Percentiles rank a stretch among this genome's conserved stretches.
Conservation (phyloP, 2,888 invertebrate genomes). For the Calliopum simillimum region DNA sequence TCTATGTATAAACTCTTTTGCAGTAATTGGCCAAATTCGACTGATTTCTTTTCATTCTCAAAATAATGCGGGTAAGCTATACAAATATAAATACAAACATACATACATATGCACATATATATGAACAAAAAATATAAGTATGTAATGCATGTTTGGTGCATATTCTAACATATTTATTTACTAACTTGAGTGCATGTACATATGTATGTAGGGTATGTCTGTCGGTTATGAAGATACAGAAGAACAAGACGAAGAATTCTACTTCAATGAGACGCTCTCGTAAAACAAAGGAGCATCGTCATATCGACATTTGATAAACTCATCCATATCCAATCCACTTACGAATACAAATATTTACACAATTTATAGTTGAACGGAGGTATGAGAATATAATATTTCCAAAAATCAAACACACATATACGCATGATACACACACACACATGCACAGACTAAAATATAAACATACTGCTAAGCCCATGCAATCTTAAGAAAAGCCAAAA, state of each 20-base stretch:
- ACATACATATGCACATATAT: background rate
- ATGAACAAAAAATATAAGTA: background rate
- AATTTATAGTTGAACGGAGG: slow-evolving; percentile 51
- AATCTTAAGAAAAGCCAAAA: slow-evolving; percentile 42
- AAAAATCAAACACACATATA: slow-evolving; percentile 54
- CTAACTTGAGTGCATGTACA: background rate
- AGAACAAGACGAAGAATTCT: background rate
- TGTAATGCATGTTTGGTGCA: background rate
- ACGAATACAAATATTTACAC: slow-evolving; percentile 64
- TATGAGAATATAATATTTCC: slow-evolving; percentile 59
- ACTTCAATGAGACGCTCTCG: slow-evolving; percentile 4
- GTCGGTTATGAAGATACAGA: background rate
- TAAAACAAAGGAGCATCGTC: slow-evolving; percentile 31
- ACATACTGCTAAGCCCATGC: background rate
- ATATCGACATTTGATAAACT: slow-evolving; percentile 56
- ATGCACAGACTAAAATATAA: background rate
- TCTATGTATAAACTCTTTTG: background rate
- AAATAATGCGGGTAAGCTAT: too few relatives aligned
- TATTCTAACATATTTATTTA: background rate
- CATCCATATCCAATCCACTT: slow-evolving; percentile 66
- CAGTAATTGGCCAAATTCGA: slow-evolving; percentile 16
- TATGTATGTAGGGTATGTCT: background rate
- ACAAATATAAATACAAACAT: background rate
- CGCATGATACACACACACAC: slow-evolving; percentile 39
- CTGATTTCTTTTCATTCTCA: background rate